Percentiles rank a stretch among this genome's conserved stretches.
phyloP scores from a whole-genome alignment of 2,797 vertebrate species.

The Antrozous pallidus region DNA sequence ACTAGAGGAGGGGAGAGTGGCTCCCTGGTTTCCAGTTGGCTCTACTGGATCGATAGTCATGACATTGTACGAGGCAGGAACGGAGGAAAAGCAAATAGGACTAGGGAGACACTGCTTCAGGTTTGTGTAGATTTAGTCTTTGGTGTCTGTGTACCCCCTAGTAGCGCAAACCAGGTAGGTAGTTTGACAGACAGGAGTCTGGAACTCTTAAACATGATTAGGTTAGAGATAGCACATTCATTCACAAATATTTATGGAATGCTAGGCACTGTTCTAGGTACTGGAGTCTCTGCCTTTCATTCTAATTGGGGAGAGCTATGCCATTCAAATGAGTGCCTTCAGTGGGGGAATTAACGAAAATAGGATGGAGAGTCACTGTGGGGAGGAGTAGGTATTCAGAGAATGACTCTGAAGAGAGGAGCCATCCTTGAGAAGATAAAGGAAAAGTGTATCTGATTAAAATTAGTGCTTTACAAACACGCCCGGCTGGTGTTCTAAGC shows the following conservation, averaged over 20 bases:
- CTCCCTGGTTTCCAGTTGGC: not conserved
- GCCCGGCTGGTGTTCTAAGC: not conserved
- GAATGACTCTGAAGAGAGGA: not conserved
- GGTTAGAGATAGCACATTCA: not conserved
- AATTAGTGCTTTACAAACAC: too few relatives aligned
- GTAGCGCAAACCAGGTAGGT: not conserved
- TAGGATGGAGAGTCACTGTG: not conserved
- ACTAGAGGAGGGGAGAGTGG: too few relatives aligned
- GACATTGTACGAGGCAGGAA: not conserved
- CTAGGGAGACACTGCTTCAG: not conserved
- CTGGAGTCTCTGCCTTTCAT: not conserved
- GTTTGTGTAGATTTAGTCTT: not conserved
- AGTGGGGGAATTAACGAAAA: not conserved
- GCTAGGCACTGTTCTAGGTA: not conserved
- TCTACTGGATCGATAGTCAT: not conserved
- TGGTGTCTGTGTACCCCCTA: not conserved
- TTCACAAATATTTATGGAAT: not conserved
- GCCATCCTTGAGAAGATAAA: not conserved
- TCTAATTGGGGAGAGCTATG: not conserved
- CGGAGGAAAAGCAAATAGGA: not conserved
- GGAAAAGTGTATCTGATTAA: not conserved
- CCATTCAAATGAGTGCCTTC: not conserved
- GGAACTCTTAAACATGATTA: not conserved
- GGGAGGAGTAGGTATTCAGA: not conserved
- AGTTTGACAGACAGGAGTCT: not conserved